Conservation (phyloP, 2,113 vertebrate species). For the Ceyx melanurus region DNA sequence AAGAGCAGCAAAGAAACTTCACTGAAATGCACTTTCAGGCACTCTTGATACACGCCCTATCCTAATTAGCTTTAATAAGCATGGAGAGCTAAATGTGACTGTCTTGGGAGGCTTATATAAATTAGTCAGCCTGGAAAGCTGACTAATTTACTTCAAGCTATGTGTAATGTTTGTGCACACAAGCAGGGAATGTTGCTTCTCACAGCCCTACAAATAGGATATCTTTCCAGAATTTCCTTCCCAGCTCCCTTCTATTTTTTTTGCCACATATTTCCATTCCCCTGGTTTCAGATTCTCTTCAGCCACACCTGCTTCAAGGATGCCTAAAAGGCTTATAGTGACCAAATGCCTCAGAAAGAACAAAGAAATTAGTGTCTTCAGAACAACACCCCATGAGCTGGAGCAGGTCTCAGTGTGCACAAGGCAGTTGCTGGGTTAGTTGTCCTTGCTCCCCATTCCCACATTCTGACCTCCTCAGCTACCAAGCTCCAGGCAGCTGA, state of each 20-base stretch:
- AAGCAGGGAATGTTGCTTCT: neutral
- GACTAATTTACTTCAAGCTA: neutral
- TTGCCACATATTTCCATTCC: neutral
- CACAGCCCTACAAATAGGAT: neutral
- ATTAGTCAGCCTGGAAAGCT: neutral
- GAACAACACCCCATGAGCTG: neutral
- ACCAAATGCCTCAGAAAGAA: neutral
- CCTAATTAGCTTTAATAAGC: neutral
- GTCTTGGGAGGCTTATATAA: neutral
- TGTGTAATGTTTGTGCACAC: neutral
- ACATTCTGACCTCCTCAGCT: neutral
- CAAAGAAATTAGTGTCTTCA: neutral
- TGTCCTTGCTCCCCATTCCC: neutral
- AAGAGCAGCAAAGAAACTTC: neutral
- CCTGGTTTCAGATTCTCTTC: neutral
- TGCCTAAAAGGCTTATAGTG: neutral
- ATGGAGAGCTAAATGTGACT: neutral
- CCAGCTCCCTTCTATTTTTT: neutral
- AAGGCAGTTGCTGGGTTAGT: neutral
- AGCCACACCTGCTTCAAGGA: neutral
- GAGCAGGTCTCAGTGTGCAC: neutral
- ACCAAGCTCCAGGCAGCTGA: neutral
- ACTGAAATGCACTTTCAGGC: neutral
- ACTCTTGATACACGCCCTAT: neutral
- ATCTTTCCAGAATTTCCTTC: neutral